Evolutionary conservation across 2,797 vertebrate species (phyloP), one percentile per base, ranked within the genome.

Genomic region (Schizothorax lantsangensis): DNA sequence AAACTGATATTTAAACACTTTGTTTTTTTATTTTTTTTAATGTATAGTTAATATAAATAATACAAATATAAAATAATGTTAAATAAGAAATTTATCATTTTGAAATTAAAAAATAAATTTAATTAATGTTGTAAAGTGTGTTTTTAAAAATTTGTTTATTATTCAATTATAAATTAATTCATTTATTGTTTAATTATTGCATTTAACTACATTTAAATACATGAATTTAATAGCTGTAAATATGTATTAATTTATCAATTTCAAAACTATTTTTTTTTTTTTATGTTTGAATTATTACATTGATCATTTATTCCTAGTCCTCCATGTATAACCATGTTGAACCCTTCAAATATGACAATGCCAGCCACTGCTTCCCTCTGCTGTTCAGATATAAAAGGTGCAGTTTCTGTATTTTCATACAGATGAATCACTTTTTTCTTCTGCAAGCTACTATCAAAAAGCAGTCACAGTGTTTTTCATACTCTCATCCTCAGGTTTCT

Each of bases 331-430:
- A 36, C 10, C 49, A 36, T 33, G 2, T 54, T 54, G 26, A 77
- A 3, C 2, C 17, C 19, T 54, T 36, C 14, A 9, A 59, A 79
- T 36, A 64, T 23, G 6, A 30, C 2, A 36, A 79, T 49, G 49
- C 26, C 69, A 47, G 30, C 30, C 11, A 89, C 43, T 94, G 87
- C 89, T 84, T 64, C 92, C 91, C 90, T 87, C 93, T 94, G 88
- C 74, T 94, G 91, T 8, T 73, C 43, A 5, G 73, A 57, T 21
- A 0, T 68, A 5, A 30, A 52, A 43, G 54, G 19, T 73, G 54
- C 45, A 36, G 5, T 43, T 17, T 30, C 33, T 66, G 26, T 15
- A 43, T 45, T 45, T n/a, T 23, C 2, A 71, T 6, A 19, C 36
- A 2, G 4, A 71, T 11, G 9, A 2, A 40, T 66, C 12, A 30